Evolutionary conservation across 2,888 invertebrate genomes (phyloP).

Genomic region (Platerodrilus igneus): DNA sequence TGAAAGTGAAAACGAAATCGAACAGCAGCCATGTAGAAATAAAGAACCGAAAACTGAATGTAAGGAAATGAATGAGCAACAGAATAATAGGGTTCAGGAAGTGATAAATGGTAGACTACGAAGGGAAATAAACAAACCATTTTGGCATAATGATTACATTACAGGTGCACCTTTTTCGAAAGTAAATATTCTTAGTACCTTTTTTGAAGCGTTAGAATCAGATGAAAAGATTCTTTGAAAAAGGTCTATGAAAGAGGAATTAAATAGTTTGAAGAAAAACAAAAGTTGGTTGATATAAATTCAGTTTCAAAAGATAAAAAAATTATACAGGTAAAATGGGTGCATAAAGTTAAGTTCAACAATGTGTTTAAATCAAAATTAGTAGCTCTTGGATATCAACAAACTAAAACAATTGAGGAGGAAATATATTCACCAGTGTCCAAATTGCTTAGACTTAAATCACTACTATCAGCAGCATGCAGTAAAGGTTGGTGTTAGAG

Average conservation of each 20-base stretch:
- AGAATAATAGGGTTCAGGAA: background rate
- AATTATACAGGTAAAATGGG: too few relatives aligned
- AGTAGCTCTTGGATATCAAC: background rate
- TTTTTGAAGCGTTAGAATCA: constrained; percentile 1
- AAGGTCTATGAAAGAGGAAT: too few relatives aligned
- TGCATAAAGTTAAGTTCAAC: too few relatives aligned
- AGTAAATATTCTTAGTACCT: constrained; percentile 3
- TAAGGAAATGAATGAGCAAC: too few relatives aligned
- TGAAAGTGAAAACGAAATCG: background rate
- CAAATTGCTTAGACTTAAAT: constrained; percentile 1
- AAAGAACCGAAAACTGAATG: background rate
- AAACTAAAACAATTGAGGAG: background rate
- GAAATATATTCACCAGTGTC: constrained; percentile 1
- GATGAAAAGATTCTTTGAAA: too few relatives aligned
- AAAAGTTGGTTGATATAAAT: background rate
- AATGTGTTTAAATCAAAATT: background rate
- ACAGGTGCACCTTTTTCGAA: constrained; percentile 2
- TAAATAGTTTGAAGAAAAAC: too few relatives aligned
- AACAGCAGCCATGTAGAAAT: background rate
- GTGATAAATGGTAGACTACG: constrained; percentile 5
- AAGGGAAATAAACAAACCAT: constrained; percentile 1
- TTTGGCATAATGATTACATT: constrained; percentile 2
- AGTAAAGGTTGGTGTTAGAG: background rate
- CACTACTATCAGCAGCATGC: background rate
- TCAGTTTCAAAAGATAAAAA: constrained; percentile 1